Base-by-base conservation (phyloP, 2,888 invertebrate species). In the Drosophila suboccidentalis region DNA sequence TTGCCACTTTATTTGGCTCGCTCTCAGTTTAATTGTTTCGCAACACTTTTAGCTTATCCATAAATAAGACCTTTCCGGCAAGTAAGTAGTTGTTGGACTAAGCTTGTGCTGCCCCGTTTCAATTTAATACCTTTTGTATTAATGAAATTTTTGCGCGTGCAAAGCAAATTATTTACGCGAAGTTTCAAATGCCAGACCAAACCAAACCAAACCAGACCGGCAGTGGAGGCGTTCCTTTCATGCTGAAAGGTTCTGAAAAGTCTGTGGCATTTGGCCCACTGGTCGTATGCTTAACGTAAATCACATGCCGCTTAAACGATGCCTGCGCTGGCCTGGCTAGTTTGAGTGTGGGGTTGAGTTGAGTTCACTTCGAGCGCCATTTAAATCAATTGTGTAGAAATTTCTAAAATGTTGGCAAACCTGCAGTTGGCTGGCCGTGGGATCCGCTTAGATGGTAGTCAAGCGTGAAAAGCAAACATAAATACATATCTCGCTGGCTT, bases 391-490 rank as follows among this genome's bases (percentile, higher is more conserved):
- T 85, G 85, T 82, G 83, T 83, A 81, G 83, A 85, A 83, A 82
- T 80, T 81, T 82, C 67, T 41, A 71, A 86, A 80, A 44, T 57
- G 74, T 70, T 82, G 67, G 67, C 67, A 55, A 66, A 47, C 54
- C 55, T 63, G 62, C 60, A 61, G 58, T 36, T 6, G 29, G 29
- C 29, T 29, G 47, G 44, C 9, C 19, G 22, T 39, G 50, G 15
- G 29, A 38, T 15, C n/a, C 44, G 60, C 44, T 61, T 36, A 19
- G 64, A 49, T 71, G 68, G 69, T 62, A 72, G 73, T 66, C 78
- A 75, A 84, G 87, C 84, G 82, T 86, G 87, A 86, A 86, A 82
- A 76, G 87, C 87, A 83, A 87, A 83, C 83, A 87, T 87, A 87
- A 87, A 87, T 85, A 80, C 63, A 63, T 49, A 57, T 63, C 57